Evolutionary conservation across 2,113 vertebrate genomes (phyloP), one percentile per base, ranked within the genome.

Genomic region (Rattus rattus): DNA sequence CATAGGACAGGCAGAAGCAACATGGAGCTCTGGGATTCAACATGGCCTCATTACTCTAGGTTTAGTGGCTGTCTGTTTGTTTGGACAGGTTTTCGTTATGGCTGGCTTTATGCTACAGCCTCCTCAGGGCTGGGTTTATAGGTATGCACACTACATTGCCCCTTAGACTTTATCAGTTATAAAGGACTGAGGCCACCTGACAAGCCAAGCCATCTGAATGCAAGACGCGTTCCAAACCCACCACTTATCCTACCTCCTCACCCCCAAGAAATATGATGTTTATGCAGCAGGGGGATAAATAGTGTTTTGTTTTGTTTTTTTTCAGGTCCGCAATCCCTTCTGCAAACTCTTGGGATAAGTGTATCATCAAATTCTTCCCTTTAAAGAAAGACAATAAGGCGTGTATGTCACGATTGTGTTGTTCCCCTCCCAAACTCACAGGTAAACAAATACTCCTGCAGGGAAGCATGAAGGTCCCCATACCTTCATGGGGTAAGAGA

Each of bases 371-470:
- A 92, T 75, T 73, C 77, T 73, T n/a, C 47, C 61, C n/a, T 36
- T 79, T 73, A 83, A 61, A 88, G 47, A 65, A 96, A 93, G 39
- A 92, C 12, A 94, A 76, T 24, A 2, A 5, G 7, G 13, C 43
- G 3, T 43, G 14, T 30, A 14, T 16, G 28, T 5, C 5, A 0
- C 0, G 1, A 9, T n/a, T 33, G 9, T 22, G 4, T 75, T 47
- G 49, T 30, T 16, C 0, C 7, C 39, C 12, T 43, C 30, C 36
- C 22, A 6, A 5, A n/a, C 11, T n/a, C 75, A 92, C 52, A 79
- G 0, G 0, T 52, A 67, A 43, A 30, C 52, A 13, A 43, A 30
- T 52, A 16, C 90, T 86, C 90, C 24, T 43, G 16, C 8, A 47
- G 33, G 26, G 84, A 89, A 90, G 61, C 20, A 26, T 13, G n/a